Evolutionary conservation across 2,888 invertebrate species (phyloP).

Genomic region (Apotomis betuletana): DNA sequence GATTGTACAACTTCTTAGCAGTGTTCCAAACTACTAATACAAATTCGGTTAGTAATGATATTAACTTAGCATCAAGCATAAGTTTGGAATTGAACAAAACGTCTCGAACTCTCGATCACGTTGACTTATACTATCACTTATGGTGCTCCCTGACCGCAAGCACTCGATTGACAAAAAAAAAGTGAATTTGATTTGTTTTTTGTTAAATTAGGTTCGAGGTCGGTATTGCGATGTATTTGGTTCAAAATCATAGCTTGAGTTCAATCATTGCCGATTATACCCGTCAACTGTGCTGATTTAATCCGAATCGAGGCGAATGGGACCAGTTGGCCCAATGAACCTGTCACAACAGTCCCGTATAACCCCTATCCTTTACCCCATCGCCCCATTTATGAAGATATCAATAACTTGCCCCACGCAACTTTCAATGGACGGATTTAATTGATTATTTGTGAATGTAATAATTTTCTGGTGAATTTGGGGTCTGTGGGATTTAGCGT

Average conservation of each 20-base stretch:
- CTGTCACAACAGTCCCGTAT: constrained; percentile 79
- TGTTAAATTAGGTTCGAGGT: too few species aligned
- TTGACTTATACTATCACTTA: too few species aligned
- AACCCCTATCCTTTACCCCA: constrained; percentile 77
- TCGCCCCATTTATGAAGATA: constrained; percentile 80
- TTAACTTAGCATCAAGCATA: too few species aligned
- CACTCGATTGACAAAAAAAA: too few species aligned
- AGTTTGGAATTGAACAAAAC: too few species aligned
- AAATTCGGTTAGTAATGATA: too few species aligned
- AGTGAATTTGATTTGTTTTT: too few species aligned
- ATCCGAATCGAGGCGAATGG: constrained; percentile 24
- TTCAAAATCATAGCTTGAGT: background rate
- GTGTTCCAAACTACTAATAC: too few species aligned
- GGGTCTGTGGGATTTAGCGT: constrained; percentile 48
- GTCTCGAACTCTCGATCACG: too few species aligned
- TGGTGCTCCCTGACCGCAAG: too few species aligned
- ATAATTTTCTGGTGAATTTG: constrained; percentile 66
- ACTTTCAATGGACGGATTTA: constrained; percentile 67
- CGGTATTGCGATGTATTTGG: too few species aligned
- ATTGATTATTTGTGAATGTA: constrained; percentile 76
- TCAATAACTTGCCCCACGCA: constrained; percentile 75
- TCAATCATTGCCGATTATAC: background rate
- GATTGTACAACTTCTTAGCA: too few species aligned
- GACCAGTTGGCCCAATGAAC: constrained; percentile 57
- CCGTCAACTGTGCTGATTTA: constrained; percentile 6